Evolutionary conservation across 2,113 vertebrate genomes (phyloP).

Genomic region (Varanus salvator): DNA sequence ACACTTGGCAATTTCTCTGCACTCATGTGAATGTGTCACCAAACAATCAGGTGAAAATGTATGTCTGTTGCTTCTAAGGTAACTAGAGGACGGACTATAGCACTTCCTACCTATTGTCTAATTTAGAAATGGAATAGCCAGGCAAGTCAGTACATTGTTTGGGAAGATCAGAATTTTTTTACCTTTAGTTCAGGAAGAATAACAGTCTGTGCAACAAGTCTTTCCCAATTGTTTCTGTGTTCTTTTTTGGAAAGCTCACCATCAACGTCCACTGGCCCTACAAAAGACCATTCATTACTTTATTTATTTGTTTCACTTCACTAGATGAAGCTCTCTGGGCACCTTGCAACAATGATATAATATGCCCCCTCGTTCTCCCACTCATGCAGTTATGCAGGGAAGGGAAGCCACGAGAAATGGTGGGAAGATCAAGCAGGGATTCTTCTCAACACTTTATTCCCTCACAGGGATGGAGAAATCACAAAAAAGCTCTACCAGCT

Average conservation of each 20-base stretch:
- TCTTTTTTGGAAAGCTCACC: conserved; percentile 78
- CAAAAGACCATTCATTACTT: conserved; percentile 28
- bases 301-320: no score
- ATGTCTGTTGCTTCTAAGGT: background rate
- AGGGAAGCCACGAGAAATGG: background rate
- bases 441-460: background rate
- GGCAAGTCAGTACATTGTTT: background rate
- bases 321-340: no score
- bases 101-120: background rate
- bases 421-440: background rate
- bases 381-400: background rate
- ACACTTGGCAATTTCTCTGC: background rate
- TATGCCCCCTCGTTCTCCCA: no score
- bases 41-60: background rate
- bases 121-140: background rate
- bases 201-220: conserved; percentile 68
- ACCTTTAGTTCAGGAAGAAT: conserved; percentile 85
- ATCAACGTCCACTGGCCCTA: conserved; percentile 76
- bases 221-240: conserved; percentile 90
- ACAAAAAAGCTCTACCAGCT: background rate
- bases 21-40: background rate
- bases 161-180: background rate
- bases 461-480: background rate
- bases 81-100: background rate
- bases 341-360: background rate